A percentile compares a stretch with the other conserved stretches of the same genome.
These are phyloP conservation scores for Conops quadrifasciatus DNA, from an alignment of 2,888 invertebrate species.

Conservation along the genomic window DNA sequence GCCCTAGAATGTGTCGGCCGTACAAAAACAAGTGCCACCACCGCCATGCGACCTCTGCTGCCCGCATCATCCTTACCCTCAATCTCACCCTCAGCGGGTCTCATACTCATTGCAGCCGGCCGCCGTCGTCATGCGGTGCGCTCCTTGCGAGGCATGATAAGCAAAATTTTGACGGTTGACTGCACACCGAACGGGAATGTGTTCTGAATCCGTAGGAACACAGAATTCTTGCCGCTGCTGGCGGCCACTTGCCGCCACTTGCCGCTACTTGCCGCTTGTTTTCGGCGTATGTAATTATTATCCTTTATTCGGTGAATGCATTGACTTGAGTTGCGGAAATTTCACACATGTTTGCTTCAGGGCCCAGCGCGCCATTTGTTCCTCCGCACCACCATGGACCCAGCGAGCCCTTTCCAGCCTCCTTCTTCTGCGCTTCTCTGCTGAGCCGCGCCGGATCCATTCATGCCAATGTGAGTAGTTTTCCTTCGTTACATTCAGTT, in stretches of 20 bases:
- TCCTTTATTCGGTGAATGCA: slow-evolving; percentile 18
- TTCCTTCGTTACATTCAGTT: no score
- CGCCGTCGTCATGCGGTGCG: background rate
- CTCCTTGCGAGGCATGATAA: slow-evolving; percentile 22
- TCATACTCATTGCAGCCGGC: background rate
- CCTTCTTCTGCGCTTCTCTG: no score
- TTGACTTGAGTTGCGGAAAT: slow-evolving; percentile 40
- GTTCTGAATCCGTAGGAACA: background rate
- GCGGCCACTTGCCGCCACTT: background rate
- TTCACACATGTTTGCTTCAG: slow-evolving; percentile 13
- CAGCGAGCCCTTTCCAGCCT: no score
- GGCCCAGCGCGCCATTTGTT: background rate
- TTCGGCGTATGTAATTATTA: slow-evolving; percentile 12
- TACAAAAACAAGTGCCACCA: background rate
- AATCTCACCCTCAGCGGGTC: background rate
- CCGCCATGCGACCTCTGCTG: background rate
- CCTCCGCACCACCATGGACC: background rate
- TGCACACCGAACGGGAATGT: slow-evolving; percentile 12
- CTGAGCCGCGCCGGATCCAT: no score
- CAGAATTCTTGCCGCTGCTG: background rate
- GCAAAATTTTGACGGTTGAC: slow-evolving; percentile 30
- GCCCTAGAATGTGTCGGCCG: no score
- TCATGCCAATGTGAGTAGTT: no score
- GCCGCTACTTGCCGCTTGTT: background rate
- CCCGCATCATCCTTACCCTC: background rate